Percentiles rank a stretch among this genome's conserved stretches.
These are phyloP conservation scores for Cydia pomonella DNA, from an alignment of 1,140 invertebrate species.

Conservation along the genomic window DNA sequence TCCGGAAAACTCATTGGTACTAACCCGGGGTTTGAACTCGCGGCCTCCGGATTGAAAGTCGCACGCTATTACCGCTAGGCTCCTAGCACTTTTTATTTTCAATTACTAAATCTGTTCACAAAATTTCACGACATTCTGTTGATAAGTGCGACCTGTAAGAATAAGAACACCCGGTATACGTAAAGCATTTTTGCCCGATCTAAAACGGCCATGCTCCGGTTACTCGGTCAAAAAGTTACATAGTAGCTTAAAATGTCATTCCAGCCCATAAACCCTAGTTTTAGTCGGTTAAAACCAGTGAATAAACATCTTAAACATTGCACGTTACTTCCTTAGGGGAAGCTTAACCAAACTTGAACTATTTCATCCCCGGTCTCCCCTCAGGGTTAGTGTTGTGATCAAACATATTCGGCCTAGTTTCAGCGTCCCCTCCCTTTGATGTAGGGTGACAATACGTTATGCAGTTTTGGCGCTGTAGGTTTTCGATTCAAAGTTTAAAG, in stretches of 20 bases:
- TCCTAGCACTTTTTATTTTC: too few species aligned
- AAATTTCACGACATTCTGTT: too few species aligned
- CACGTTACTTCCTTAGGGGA: not conserved
- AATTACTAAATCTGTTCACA: too few species aligned
- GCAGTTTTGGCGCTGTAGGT: not conserved
- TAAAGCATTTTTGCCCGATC: too few species aligned
- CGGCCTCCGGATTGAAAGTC: too few species aligned
- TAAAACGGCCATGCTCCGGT: too few species aligned
- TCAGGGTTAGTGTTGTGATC: slow-evolving; percentile 14
- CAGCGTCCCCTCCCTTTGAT: slow-evolving; percentile 4
- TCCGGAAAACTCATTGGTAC: too few species aligned
- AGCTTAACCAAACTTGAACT: slow-evolving; percentile 14
- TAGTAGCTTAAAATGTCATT: not conserved
- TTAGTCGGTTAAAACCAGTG: slow-evolving; percentile 11
- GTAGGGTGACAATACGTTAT: slow-evolving; percentile 2
- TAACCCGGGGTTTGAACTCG: too few species aligned
- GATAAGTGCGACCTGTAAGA: too few species aligned
- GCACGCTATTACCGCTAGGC: too few species aligned
- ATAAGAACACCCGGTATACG: too few species aligned
- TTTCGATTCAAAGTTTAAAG: not conserved
- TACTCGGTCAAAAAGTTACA: not conserved
- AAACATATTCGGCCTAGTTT: slow-evolving; percentile 28
- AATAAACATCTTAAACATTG: slow-evolving; percentile 16
- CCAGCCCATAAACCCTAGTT: not conserved
- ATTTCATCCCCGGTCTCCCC: slow-evolving; percentile 2